Evolutionary conservation across 2,113 vertebrate species (phyloP), one percentile per base, ranked within the genome.

Genomic region (Orcinus orca): DNA sequence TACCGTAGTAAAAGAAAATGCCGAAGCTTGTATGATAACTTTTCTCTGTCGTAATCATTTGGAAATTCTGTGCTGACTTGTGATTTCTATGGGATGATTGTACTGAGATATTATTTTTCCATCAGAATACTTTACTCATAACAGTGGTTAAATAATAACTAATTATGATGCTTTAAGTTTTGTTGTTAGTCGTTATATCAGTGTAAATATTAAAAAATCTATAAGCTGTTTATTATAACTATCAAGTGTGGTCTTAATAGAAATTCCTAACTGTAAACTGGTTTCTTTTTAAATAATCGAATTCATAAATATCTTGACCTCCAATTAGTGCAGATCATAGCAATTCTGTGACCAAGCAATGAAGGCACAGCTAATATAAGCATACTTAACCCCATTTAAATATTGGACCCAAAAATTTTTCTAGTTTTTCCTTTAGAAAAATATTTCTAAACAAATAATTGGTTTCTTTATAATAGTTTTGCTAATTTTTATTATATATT

Each of bases 41-140:
- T 85, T 79, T 84, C 31, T 96, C 41, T 94, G 12, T 83, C 21
- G 6, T 94, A 25, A 67, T 83, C 53, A 73, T 74, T n/a, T 86
- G 58, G 62, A 85, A 94, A 36, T 89, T 95, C 29, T 82, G 9
- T 88, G 25, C 18, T 26, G 55, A 5, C 12, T 94, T 79, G 36
- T n/a, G 31, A 74, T 83, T 97, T 85, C 44, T 95, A 0, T 96
- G 77, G 73, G 26, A 62, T 55, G 3, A 47, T 47, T 71, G 15
- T 29, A 90, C 70, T 73, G 74, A 97, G 62, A 92, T 82, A 55
- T 4, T 87, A 60, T 86, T 84, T 97, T 97, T 25, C 7, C 33
- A 33, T 79, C 18, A 79, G 12, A 80, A 86, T 87, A 95, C 44
- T 29, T 91, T 92, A 87, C 55, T 95, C 15, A 33, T 90, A 67